Evolutionary conservation across 2,113 vertebrate genomes (phyloP).

Genomic region (Sakesphorus luctuosus): DNA sequence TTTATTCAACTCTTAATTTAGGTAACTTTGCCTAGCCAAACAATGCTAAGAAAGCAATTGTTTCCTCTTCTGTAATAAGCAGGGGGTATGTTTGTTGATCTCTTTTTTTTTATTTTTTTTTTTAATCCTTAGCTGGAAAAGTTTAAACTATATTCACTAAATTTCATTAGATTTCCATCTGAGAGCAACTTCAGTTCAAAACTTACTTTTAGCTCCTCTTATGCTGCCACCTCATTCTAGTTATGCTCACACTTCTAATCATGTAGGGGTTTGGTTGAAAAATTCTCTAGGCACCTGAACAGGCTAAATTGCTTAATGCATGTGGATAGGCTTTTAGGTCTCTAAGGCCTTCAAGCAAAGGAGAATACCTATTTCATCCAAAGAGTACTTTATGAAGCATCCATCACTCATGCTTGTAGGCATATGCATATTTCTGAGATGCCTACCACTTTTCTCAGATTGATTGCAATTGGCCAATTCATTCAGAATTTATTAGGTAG

Average conservation of each 20-base stretch:
- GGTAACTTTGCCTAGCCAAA: background rate
- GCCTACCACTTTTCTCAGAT: background rate
- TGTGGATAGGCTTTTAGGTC: background rate
- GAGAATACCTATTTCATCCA: background rate
- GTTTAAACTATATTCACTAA: background rate
- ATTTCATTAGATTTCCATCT: background rate
- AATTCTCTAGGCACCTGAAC: background rate
- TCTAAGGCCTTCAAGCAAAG: background rate
- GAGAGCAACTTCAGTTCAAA: background rate
- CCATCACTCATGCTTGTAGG: background rate
- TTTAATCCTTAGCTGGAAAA: background rate
- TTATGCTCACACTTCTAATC: background rate
- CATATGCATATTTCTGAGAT: background rate
- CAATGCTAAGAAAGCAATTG: background rate
- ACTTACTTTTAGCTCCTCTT: background rate
- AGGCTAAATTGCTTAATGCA: background rate
- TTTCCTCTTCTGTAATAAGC: background rate
- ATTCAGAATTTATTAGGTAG: background rate
- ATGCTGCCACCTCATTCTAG: background rate
- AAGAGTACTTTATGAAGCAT: background rate
- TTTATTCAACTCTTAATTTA: background rate
- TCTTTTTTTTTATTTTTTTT: background rate
- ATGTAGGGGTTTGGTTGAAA: background rate
- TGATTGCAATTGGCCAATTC: background rate
- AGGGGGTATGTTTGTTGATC: background rate